Conservation (phyloP, 2,797 vertebrate genomes). For the Alfaro cultratus region DNA sequence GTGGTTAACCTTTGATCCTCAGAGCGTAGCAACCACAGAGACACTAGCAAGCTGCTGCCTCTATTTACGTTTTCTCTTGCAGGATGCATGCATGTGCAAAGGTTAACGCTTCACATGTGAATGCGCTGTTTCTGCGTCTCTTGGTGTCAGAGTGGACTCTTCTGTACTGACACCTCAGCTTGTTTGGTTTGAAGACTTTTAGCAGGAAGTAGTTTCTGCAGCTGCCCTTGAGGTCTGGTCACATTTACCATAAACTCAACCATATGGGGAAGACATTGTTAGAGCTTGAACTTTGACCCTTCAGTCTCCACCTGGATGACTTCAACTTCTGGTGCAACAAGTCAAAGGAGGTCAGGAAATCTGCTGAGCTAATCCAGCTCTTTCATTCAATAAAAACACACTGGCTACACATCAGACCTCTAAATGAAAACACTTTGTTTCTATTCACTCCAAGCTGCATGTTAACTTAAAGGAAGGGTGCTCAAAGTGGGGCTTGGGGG, state of each 20-base stretch:
- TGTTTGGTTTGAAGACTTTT: background rate
- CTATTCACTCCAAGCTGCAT: background rate
- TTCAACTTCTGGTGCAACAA: constrained; percentile 19
- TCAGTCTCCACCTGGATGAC: constrained; percentile 21
- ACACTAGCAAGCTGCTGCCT: background rate
- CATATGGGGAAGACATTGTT: background rate
- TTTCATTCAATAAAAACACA: background rate
- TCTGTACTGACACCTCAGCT: background rate
- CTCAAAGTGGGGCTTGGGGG: background rate
- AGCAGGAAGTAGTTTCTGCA: background rate
- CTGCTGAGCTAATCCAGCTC: background rate
- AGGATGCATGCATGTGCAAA: background rate
- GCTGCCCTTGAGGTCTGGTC: background rate
- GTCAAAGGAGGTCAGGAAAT: constrained; percentile 8
- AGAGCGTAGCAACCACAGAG: constrained; percentile 8
- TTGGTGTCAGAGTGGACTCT: no score
- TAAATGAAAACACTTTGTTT: background rate
- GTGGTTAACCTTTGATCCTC: constrained; percentile 38
- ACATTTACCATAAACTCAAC: background rate
- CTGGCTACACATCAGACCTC: background rate
- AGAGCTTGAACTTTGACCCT: background rate
- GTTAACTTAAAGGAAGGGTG: background rate
- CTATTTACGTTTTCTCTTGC: background rate
- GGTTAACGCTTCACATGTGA: background rate
- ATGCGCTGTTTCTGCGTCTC: background rate